phyloP scores from a whole-genome alignment of 2,888 invertebrate genomes.

The Kryphioiulus occultus region DNA sequence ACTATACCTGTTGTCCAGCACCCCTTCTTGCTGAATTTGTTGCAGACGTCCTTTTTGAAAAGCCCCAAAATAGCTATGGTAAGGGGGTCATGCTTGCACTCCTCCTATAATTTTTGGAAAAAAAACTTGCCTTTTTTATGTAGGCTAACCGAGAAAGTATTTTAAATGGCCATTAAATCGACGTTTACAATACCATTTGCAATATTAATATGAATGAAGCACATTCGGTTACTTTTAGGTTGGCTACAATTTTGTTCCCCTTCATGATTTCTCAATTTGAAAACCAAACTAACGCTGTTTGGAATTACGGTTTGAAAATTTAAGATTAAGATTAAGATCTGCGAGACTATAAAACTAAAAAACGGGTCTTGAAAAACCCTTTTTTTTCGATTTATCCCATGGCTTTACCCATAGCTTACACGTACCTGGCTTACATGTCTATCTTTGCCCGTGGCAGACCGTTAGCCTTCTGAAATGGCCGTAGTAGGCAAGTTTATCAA shows the following conservation, averaged over 20 bases:
- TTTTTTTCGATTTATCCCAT: neutral
- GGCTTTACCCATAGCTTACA: neutral
- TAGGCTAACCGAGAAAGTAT: neutral
- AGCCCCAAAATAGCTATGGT: neutral
- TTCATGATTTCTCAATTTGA: neutral
- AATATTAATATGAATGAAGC: neutral
- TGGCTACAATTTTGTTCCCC: neutral
- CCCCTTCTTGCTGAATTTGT: no score
- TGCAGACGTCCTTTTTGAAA: no score
- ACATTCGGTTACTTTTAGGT: neutral
- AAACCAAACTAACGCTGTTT: neutral
- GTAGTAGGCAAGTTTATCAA: neutral
- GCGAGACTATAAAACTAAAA: neutral
- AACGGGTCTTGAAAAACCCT: neutral
- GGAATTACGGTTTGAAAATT: neutral
- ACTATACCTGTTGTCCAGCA: no score
- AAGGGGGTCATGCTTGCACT: neutral
- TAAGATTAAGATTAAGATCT: constrained; percentile 15
- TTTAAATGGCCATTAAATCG: neutral
- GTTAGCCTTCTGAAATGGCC: neutral
- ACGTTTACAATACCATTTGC: neutral
- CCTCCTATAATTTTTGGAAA: neutral
- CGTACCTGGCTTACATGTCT: neutral
- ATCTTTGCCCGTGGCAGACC: neutral
- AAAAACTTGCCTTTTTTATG: neutral